A percentile compares a stretch with the other conserved stretches of the same genome.
Conservation (phyloP, 2,888 invertebrate species). For the Acleris holmiana region DNA sequence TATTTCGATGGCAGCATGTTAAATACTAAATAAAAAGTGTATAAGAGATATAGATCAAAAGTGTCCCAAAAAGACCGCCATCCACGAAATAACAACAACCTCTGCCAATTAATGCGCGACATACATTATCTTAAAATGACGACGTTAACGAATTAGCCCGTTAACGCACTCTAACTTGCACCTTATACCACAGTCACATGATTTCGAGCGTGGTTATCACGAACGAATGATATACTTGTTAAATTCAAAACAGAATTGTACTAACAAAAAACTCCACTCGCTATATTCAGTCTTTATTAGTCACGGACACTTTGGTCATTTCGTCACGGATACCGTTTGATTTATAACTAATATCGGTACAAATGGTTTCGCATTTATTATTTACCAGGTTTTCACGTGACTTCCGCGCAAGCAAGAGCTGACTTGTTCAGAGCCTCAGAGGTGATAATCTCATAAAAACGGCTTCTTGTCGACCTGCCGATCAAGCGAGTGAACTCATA, state of each 20-base stretch:
- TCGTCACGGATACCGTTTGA: constrained; percentile 24
- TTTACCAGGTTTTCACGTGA: constrained; percentile 4
- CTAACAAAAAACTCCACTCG: constrained; percentile 32
- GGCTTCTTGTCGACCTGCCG: too few species aligned
- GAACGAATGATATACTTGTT: constrained; percentile 27
- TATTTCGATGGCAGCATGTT: too few species aligned
- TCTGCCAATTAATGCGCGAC: too few species aligned
- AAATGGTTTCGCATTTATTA: constrained; percentile 1
- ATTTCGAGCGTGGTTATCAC: constrained; percentile 31
- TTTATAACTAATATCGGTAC: constrained; percentile 3
- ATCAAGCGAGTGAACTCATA: too few species aligned
- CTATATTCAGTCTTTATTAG: constrained; percentile 29
- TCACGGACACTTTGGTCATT: constrained; percentile 26
- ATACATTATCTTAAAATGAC: too few species aligned
- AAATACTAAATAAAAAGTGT: too few species aligned
- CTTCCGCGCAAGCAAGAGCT: not conserved
- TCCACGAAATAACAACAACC: too few species aligned
- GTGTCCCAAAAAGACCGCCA: too few species aligned
- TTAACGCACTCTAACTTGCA: not conserved
- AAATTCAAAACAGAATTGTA: constrained; percentile 25
- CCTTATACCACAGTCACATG: constrained; percentile 31
- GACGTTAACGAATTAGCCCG: not conserved
- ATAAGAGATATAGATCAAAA: too few species aligned
- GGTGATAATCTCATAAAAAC: too few species aligned
- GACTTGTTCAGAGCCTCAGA: too few species aligned